These are phyloP conservation scores for Onychostruthus taczanowskii DNA, from an alignment of 2,113 vertebrate species.

Conservation along the genomic window DNA sequence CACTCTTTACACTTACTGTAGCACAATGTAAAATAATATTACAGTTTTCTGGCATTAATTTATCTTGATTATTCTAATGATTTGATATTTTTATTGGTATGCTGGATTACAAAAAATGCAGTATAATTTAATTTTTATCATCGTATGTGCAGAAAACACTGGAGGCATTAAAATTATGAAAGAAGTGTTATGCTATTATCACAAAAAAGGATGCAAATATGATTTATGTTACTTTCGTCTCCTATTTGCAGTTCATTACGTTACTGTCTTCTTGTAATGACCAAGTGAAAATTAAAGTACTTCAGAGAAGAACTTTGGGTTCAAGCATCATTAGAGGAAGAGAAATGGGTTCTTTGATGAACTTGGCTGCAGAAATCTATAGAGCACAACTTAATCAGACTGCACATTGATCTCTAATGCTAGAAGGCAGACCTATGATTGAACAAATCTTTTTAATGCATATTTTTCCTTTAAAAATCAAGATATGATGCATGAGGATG, in stretches of 20 bases:
- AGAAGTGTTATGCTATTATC: constrained; percentile 72
- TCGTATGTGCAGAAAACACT: constrained; percentile 56
- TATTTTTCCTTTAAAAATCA: constrained; percentile 67
- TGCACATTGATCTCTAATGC: constrained; percentile 77
- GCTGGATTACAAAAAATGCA: constrained; percentile 46
- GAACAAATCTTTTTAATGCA: constrained; percentile 66
- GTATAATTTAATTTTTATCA: constrained; percentile 70
- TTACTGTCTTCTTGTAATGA: constrained; percentile 86
- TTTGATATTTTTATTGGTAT: constrained; percentile 67
- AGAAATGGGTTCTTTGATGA: constrained; percentile 81
- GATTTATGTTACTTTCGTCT: constrained; percentile 86
- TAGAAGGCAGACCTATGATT: constrained; percentile 64
- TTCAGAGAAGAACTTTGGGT: constrained; percentile 80
- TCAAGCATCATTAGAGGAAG: constrained; percentile 82
- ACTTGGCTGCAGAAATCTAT: constrained; percentile 81
- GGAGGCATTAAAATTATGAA: constrained; percentile 70
- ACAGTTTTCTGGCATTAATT: constrained; percentile 52
- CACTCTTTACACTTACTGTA: background rate
- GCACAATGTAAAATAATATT: constrained; percentile 56
- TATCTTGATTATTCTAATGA: constrained; percentile 71
- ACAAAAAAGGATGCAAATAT: constrained; percentile 72
- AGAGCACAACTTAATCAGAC: constrained; percentile 79
- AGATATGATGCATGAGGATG: constrained; percentile 49
- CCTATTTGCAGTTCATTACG: constrained; percentile 90
- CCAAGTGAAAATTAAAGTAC: constrained; percentile 85